Conservation (phyloP, 2,888 invertebrate species). For the Loripinus fragilis region DNA sequence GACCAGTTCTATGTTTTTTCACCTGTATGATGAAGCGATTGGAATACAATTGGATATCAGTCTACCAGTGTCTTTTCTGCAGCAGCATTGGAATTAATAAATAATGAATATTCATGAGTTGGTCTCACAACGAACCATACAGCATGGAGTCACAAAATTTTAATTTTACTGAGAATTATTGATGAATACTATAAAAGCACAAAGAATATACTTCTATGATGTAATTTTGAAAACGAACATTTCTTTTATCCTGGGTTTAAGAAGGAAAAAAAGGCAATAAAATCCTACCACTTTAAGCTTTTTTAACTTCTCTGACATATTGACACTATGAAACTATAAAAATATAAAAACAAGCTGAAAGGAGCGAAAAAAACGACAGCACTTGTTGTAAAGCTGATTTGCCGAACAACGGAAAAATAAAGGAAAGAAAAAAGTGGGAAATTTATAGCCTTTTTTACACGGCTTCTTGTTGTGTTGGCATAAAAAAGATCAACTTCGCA, state of each 20-base stretch:
- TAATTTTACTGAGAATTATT: not conserved
- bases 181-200: not conserved
- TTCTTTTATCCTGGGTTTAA: not conserved
- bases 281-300: not conserved
- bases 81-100: not conserved
- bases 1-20: not conserved
- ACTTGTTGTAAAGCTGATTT: no score
- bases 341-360: no score
- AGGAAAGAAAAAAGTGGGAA: not conserved
- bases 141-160: not conserved
- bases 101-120: conserved; percentile 19
- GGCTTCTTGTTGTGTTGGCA: not conserved
- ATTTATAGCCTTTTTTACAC: not conserved
- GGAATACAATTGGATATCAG: conserved; percentile 14
- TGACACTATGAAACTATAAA: no score
- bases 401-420: no score
- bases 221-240: not conserved
- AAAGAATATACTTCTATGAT: not conserved
- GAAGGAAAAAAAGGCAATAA: not conserved
- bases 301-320: not conserved
- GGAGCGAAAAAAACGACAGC: no score
- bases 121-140: conserved; percentile 1
- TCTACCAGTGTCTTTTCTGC: conserved; percentile 3
- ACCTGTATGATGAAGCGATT: not conserved
- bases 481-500: not conserved